Conservation (phyloP, 2,113 vertebrate species). For the Carassius carassius region DNA sequence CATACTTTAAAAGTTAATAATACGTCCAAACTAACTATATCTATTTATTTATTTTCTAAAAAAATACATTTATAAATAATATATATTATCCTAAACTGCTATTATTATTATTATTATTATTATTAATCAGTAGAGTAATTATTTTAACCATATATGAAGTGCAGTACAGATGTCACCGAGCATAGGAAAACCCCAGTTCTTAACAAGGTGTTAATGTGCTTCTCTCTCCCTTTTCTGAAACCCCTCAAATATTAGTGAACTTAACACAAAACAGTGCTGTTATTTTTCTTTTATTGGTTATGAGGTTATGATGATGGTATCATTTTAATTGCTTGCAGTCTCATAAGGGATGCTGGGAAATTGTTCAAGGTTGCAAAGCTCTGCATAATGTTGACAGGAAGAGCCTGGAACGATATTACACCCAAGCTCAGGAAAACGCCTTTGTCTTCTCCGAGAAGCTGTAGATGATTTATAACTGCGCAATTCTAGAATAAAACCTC, state of each 20-base stretch:
- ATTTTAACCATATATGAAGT: too few species aligned
- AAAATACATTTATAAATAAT: too few species aligned
- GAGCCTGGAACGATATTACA: slow-evolving; percentile 58
- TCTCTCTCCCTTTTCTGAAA: neutral
- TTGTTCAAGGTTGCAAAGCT: slow-evolving; percentile 60
- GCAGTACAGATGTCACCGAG: neutral
- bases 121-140: too few species aligned
- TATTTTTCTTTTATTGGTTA: slow-evolving; percentile 64
- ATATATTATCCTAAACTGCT: too few species aligned
- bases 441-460: slow-evolving; percentile 52
- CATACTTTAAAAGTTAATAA: too few species aligned
- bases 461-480: slow-evolving; percentile 47
- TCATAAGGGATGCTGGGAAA: slow-evolving; percentile 57
- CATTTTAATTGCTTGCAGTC: slow-evolving; percentile 65
- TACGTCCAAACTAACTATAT: too few species aligned
- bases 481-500: slow-evolving; percentile 27
- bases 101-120: neutral
- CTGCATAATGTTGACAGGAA: slow-evolving; percentile 61
- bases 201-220: neutral
- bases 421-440: slow-evolving; percentile 36
- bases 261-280: slow-evolving; percentile 57
- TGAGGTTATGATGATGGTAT: slow-evolving; percentile 60
- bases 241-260: slow-evolving; percentile 42
- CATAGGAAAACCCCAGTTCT: slow-evolving; percentile 7
- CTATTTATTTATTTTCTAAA: too few species aligned